Conservation (phyloP, 2,113 vertebrate genomes). For the Vicugna pacos region DNA sequence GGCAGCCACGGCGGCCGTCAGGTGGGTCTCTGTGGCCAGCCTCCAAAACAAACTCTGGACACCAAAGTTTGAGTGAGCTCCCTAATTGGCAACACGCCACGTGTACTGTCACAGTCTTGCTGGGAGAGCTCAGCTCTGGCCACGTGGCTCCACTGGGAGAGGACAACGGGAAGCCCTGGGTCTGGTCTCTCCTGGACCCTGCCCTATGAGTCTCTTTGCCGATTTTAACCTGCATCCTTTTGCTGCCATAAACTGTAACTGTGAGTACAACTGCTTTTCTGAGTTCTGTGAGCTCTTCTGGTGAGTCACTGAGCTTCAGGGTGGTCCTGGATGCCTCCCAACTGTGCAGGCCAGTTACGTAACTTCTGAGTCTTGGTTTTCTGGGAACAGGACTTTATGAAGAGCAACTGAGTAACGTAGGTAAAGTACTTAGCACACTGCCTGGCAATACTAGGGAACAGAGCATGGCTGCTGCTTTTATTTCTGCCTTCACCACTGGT, state of each 20-base stretch:
- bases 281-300: not conserved
- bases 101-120: not conserved
- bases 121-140: not conserved
- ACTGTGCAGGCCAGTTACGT: not conserved
- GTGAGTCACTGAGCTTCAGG: not conserved
- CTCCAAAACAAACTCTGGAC: not conserved
- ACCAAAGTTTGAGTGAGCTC: not conserved
- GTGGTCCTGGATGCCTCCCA: not conserved
- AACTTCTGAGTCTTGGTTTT: not conserved
- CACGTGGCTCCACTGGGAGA: not conserved
- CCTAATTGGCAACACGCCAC: not conserved
- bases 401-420: not conserved
- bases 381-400: not conserved
- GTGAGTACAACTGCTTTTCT: not conserved
- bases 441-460: not conserved
- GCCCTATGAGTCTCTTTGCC: rapidly evolving
- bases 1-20: not conserved
- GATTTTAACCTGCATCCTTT: not conserved
- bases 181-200: not conserved
- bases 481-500: not conserved
- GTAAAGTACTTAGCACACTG: not conserved
- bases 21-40: not conserved
- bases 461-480: not conserved
- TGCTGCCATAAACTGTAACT: not conserved
- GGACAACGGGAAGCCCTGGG: not conserved